These are phyloP conservation scores for Eciton burchellii DNA, from an alignment of 1,140 invertebrate genomes.

Conservation along the genomic window DNA sequence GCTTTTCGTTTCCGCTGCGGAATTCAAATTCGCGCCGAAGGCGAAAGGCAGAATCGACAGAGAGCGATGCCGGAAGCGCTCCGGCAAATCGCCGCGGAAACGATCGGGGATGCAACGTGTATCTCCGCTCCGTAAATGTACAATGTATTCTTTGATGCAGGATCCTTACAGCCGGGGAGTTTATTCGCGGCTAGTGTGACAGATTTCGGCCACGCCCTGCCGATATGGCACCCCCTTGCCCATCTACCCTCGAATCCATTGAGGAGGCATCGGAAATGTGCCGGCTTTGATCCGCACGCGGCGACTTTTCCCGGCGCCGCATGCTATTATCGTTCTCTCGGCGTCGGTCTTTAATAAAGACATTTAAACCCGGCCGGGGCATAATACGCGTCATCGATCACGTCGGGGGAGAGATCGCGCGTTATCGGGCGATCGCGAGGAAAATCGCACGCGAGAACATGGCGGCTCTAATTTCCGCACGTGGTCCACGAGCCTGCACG, in stretches of 20 bases:
- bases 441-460: too few relatives aligned
- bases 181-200: slow-evolving; percentile 84
- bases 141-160: neutral
- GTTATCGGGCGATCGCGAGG: too few relatives aligned
- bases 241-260: slow-evolving; percentile 59
- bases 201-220: slow-evolving; percentile 85
- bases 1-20: neutral
- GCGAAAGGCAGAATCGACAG: neutral
- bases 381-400: too few relatives aligned
- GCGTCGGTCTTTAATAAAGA: slow-evolving; percentile 38
- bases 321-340: slow-evolving; percentile 39
- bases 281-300: slow-evolving; percentile 64
- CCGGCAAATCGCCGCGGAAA: slow-evolving; percentile 12
- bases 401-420: too few relatives aligned
- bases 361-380: neutral
- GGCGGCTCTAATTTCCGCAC: too few relatives aligned
- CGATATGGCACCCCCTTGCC: slow-evolving; percentile 80
- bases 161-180: slow-evolving; percentile 70
- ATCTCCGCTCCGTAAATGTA: slow-evolving; percentile 13
- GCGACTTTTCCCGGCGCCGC: slow-evolving; percentile 46
- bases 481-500: too few relatives aligned
- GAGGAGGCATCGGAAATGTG: slow-evolving; percentile 64
- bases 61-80: too few relatives aligned
- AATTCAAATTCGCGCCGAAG: neutral
- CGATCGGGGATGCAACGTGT: slow-evolving; percentile 1